Evolutionary conservation across 2,888 invertebrate species (phyloP).

Genomic region (Polietes domitor): DNA sequence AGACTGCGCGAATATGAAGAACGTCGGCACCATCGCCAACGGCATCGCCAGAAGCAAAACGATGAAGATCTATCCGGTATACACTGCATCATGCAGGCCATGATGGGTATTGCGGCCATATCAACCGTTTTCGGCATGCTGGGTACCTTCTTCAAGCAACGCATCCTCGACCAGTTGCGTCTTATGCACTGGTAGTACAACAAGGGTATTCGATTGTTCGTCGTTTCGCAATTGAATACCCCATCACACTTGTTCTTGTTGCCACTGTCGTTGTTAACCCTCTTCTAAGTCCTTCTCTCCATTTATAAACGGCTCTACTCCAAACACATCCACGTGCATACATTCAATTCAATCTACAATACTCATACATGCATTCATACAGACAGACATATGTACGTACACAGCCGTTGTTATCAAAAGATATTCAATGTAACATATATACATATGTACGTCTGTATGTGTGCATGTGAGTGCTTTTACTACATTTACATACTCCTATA

Average conservation of each 20-base stretch:
- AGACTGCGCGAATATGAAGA: conserved; percentile 76
- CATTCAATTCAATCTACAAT: neutral
- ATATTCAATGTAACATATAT: neutral
- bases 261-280: conserved; percentile 30
- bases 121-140: conserved; percentile 81
- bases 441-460: neutral
- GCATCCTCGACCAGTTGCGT: conserved; percentile 80
- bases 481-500: neutral
- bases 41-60: conserved; percentile 77
- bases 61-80: conserved; percentile 80
- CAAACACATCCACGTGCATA: no score
- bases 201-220: conserved; percentile 75
- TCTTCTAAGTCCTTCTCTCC: neutral
- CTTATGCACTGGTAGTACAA: conserved; percentile 81
- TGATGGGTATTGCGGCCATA: conserved; percentile 81
- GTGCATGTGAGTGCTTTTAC: neutral
- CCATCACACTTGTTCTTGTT: conserved; percentile 44
- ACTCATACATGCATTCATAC: neutral
- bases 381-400: neutral
- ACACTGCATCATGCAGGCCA: conserved; percentile 81
- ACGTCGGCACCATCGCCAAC: conserved; percentile 77
- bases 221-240: conserved; percentile 71
- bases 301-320: neutral
- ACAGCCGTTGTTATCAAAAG: neutral
- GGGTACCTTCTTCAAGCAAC: conserved; percentile 80